phyloP scores from a whole-genome alignment of 2,888 invertebrate species.

The Cheilosia variabilis region DNA sequence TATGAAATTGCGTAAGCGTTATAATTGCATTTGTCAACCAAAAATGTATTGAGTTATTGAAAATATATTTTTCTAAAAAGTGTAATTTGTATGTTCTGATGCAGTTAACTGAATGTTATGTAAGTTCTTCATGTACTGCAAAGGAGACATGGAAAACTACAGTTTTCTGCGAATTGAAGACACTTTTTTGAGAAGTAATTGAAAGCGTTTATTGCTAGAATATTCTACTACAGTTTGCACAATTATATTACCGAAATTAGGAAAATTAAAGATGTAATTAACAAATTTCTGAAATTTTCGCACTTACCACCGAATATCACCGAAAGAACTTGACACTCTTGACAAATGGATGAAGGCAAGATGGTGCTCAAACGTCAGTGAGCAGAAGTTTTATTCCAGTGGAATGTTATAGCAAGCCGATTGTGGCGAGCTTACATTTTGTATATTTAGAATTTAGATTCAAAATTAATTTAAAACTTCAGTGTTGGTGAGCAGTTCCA shows the following conservation, averaged over 20 bases:
- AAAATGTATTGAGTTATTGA: background rate
- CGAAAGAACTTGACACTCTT: constrained; percentile 65
- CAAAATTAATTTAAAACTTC: too few species aligned
- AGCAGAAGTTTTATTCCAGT: background rate
- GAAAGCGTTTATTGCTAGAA: background rate
- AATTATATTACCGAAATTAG: background rate
- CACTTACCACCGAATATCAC: constrained; percentile 60
- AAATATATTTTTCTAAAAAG: background rate
- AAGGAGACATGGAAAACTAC: background rate
- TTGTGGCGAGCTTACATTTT: constrained; percentile 6
- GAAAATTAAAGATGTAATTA: background rate
- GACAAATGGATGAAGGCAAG: constrained; percentile 40
- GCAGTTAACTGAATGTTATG: constrained; percentile 34
- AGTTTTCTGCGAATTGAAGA: background rate
- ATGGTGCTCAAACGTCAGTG: constrained; percentile 34
- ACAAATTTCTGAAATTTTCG: background rate
- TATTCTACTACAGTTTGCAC: too few species aligned
- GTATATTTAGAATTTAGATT: too few species aligned
- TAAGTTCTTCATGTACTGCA: constrained; percentile 26
- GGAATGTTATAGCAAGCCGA: constrained; percentile 17
- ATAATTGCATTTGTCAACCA: background rate
- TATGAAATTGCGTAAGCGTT: constrained; percentile 44
- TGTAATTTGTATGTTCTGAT: background rate
- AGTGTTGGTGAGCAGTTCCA: too few species aligned
- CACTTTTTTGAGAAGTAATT: background rate